Evolutionary conservation across 1,140 invertebrate genomes (phyloP).

Genomic region (Sogatella furcifera): DNA sequence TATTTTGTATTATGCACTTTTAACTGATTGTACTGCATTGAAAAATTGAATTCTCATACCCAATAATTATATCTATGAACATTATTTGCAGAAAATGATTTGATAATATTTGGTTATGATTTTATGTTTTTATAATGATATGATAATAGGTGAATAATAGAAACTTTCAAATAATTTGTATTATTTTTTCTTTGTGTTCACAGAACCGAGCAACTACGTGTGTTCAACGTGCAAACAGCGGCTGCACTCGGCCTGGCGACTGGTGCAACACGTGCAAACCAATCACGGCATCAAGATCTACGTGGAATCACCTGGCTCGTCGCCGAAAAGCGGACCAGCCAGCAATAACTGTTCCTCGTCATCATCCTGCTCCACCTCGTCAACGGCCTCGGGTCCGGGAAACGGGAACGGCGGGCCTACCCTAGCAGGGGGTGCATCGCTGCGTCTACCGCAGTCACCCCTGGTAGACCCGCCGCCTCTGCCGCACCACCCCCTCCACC

Average conservation of each 20-base stretch:
- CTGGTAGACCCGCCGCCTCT: conserved; percentile 26
- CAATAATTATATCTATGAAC: too few species aligned
- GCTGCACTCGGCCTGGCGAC: conserved; percentile 81
- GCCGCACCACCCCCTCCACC: conserved; percentile 44
- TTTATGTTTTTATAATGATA: too few species aligned
- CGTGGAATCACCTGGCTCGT: conserved; percentile 41
- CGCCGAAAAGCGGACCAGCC: conserved; percentile 37
- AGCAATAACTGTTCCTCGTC: conserved; percentile 35
- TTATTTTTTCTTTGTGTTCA: conserved; percentile 42
- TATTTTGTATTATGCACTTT: too few species aligned
- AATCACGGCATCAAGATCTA: conserved; percentile 91
- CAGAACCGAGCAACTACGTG: conserved; percentile 90
- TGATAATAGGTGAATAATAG: too few species aligned
- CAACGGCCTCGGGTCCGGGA: conserved; percentile 23
- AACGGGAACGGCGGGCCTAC: conserved; percentile 32
- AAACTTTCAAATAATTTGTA: too few species aligned
- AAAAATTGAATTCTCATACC: too few species aligned
- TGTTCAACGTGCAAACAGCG: conserved; percentile 89
- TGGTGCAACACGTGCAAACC: conserved; percentile 90
- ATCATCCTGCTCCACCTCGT: conserved; percentile 34
- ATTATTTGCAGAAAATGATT: too few species aligned
- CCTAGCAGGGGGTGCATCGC: conserved; percentile 33
- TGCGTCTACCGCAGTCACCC: conserved; percentile 41
- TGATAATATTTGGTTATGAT: too few species aligned
- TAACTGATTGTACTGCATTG: too few species aligned